Conservation (phyloP, 1,140 invertebrate genomes). For the Drosophila tropicalis region DNA sequence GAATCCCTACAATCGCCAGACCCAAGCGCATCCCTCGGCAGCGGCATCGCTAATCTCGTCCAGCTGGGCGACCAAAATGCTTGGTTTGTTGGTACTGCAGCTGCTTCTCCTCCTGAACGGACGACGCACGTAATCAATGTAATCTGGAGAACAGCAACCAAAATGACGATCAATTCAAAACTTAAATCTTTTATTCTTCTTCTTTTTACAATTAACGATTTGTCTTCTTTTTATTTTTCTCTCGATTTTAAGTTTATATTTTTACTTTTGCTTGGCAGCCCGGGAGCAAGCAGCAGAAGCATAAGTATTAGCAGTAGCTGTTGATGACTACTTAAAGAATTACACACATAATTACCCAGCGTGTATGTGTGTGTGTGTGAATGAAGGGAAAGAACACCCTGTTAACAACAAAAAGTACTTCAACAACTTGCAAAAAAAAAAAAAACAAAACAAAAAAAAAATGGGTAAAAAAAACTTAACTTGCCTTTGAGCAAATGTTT, state of each 20-base stretch:
- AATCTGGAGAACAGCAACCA: not conserved
- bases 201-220: too few species aligned
- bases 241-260: not conserved
- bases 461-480: not conserved
- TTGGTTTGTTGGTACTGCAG: conserved; percentile 18
- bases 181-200: not conserved
- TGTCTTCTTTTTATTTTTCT: conserved; percentile 14
- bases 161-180: conserved; percentile 5
- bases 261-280: too few species aligned
- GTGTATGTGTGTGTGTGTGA: not conserved
- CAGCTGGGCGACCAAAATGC: not conserved
- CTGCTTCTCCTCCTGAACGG: conserved; percentile 12
- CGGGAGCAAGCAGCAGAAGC: not conserved
- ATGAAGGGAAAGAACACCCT: not conserved
- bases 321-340: not conserved
- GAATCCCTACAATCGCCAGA: conserved; percentile 80
- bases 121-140: not conserved
- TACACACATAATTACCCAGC: not conserved
- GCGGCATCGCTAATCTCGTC: conserved; percentile 32
- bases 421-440: not conserved
- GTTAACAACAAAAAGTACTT: not conserved
- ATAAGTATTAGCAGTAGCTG: not conserved
- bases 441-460: not conserved
- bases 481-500: conserved; percentile 8
- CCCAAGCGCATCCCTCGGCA: conserved; percentile 75